These are phyloP conservation scores for Tenthredo notha DNA, from an alignment of 2,888 invertebrate species.

Conservation along the genomic window DNA sequence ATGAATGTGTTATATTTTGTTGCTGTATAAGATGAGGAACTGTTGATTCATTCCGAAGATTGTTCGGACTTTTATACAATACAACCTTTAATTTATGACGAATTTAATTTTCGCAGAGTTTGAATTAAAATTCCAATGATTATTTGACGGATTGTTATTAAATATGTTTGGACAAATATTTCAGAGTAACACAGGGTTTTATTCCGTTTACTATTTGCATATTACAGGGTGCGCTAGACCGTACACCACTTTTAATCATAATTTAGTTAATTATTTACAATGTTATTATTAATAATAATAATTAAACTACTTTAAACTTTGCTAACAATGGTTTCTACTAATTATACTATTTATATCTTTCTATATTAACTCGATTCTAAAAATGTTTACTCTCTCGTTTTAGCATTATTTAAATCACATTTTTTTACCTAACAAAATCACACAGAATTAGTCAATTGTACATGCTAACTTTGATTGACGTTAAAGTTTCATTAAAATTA, in stretches of 20 bases:
- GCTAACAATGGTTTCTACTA: conserved; percentile 51
- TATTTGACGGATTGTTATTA: conserved; percentile 3
- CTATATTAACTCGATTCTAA: conserved; percentile 46
- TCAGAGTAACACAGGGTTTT: conserved; percentile 54
- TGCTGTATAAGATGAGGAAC: background rate
- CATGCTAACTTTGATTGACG: conserved; percentile 49
- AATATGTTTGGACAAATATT: background rate
- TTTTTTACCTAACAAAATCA: conserved; percentile 53
- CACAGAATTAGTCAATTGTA: conserved; percentile 44
- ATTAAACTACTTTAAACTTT: conserved; percentile 53
- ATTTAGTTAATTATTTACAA: conserved; percentile 55
- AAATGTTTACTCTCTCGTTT: conserved; percentile 48
- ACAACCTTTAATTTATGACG: background rate
- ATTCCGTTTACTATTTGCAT: conserved; percentile 54
- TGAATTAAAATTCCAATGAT: conserved; percentile 16
- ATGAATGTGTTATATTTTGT: background rate
- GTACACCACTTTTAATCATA: conserved; percentile 50
- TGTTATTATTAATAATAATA: conserved; percentile 38
- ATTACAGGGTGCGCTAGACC: conserved; percentile 51
- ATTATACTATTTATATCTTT: conserved; percentile 44
- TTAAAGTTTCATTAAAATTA: conserved; percentile 41
- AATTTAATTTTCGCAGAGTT: background rate
- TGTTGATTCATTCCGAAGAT: background rate
- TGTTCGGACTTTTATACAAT: background rate
- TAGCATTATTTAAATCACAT: conserved; percentile 54